Conservation (phyloP, 2,888 invertebrate genomes). For the Phalera bucephala region DNA sequence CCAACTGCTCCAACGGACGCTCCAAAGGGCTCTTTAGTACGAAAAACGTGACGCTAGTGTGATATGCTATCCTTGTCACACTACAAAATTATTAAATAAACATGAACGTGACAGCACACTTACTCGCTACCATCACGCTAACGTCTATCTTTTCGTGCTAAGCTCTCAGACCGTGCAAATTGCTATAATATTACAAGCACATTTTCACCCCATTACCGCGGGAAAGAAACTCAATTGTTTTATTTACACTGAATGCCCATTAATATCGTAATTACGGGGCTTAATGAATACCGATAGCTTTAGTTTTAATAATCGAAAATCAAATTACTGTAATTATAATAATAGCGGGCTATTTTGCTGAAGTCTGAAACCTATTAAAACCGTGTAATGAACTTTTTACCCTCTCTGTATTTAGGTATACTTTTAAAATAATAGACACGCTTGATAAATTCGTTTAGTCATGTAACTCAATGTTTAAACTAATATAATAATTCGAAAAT, state of each 20-base stretch:
- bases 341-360: constrained; percentile 10
- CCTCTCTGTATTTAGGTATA: too few species aligned
- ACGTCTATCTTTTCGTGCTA: too few species aligned
- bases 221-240: constrained; percentile 15
- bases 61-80: too few species aligned
- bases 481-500: too few species aligned
- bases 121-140: too few species aligned
- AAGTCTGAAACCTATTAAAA: not conserved
- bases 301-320: constrained; percentile 14
- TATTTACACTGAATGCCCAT: constrained; percentile 18
- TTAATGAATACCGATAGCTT: constrained; percentile 23
- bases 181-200: constrained; percentile 23
- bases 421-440: too few species aligned
- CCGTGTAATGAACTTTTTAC: not conserved
- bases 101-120: too few species aligned
- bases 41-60: too few species aligned
- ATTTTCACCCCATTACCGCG: constrained; percentile 19
- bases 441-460: too few species aligned
- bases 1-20: not conserved
- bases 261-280: constrained; percentile 18
- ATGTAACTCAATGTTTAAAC: too few species aligned
- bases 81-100: too few species aligned
- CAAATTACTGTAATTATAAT: constrained; percentile 10
- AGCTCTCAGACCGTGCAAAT: constrained; percentile 21
- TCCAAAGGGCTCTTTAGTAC: too few species aligned